phyloP scores from a whole-genome alignment of 35 echinoderm and acorn worm genomes.

The Ophioderma brevispina region DNA sequence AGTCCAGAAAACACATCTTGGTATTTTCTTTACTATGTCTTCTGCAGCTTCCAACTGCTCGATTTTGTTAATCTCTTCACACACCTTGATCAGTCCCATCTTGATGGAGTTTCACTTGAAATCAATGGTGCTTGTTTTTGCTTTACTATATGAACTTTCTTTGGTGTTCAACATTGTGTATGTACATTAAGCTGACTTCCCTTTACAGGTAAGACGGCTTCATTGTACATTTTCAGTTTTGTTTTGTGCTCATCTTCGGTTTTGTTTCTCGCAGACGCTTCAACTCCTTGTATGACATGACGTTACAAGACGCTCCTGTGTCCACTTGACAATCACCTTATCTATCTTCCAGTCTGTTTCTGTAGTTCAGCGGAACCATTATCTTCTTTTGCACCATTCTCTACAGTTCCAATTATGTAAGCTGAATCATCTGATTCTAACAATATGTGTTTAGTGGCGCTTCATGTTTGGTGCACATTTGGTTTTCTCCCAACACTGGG shows the following conservation, averaged over 20 bases:
- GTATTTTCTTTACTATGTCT: conserved; percentile 5
- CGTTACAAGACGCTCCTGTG: conserved; percentile 14
- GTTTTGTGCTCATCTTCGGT: neutral
- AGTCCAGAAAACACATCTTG: conserved; percentile 49
- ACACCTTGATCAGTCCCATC: neutral
- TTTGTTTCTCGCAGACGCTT: neutral
- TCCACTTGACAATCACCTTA: conserved; percentile 26
- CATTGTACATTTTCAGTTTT: neutral
- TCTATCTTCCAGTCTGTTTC: no score
- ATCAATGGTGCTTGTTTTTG: neutral
- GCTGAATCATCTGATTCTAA: no score
- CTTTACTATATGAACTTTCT: neutral
- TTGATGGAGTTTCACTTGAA: neutral
- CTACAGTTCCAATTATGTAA: no score
- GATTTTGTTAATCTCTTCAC: neutral
- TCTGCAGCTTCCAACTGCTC: neutral
- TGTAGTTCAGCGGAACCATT: no score
- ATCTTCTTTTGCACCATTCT: no score
- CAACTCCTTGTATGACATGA: neutral
- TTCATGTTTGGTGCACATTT: no score
- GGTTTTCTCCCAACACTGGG: no score
- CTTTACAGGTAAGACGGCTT: neutral
- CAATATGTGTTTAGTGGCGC: no score
- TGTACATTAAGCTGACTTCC: neutral
- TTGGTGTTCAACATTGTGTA: neutral